Percentiles rank a stretch among this genome's conserved stretches.
Conservation (phyloP, 2,113 vertebrate species). For the Chrysemys picta region DNA sequence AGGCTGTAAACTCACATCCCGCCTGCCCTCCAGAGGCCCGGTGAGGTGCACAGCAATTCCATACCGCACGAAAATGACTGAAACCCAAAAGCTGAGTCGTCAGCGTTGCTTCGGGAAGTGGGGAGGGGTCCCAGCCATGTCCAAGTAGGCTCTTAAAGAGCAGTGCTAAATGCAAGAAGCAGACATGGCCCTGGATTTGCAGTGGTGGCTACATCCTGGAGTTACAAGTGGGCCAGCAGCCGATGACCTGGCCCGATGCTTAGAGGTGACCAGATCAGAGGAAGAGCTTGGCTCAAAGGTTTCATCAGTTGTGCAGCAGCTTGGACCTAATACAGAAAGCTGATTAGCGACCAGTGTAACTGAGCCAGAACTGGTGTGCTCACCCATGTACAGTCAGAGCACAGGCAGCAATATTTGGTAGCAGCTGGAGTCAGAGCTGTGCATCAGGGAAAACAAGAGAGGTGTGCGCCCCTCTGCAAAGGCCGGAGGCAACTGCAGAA, state of each 20-base stretch:
- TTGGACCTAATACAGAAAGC: neutral
- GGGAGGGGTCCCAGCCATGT: neutral
- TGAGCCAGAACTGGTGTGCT: neutral
- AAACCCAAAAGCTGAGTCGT: neutral
- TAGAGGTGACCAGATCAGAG: neutral
- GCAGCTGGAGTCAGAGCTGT: neutral
- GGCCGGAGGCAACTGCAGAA: neutral
- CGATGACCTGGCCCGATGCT: rapidly evolving
- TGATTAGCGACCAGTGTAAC: neutral
- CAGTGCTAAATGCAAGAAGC: neutral
- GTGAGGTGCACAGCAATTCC: neutral
- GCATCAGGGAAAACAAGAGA: neutral
- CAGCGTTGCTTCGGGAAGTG: neutral
- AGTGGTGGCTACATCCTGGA: neutral
- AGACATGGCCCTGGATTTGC: neutral
- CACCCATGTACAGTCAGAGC: neutral
- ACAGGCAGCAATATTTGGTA: neutral
- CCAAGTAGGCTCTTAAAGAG: neutral
- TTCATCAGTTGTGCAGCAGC: rapidly evolving
- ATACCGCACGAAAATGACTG: neutral
- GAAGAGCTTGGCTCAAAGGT: neutral
- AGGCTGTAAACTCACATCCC: neutral
- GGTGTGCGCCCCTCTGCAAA: no score
- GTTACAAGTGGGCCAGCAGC: neutral
- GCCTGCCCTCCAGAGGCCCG: neutral